Conservation (phyloP, 2,888 invertebrate genomes). For the Nemotelus nigrinus region DNA sequence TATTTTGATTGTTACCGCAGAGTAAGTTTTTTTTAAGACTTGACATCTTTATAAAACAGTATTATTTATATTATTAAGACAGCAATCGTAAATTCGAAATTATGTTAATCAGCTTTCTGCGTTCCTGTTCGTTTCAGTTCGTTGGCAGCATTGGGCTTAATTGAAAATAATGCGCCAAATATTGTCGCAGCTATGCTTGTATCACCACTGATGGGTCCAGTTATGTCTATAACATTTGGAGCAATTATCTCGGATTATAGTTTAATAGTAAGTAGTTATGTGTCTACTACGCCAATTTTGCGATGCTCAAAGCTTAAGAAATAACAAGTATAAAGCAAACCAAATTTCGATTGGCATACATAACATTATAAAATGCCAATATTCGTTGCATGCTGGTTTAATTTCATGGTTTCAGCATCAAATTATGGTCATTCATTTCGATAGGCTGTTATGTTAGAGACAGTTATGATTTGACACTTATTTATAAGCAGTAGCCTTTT, state of each 20-base stretch:
- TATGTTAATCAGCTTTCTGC: too few species aligned
- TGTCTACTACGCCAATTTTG: neutral
- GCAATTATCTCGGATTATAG: constrained; percentile 79
- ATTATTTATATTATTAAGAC: neutral
- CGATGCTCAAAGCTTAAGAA: too few species aligned
- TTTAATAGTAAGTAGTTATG: constrained; percentile 66
- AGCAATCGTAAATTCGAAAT: too few species aligned
- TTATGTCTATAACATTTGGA: constrained; percentile 88
- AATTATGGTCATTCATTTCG: too few species aligned
- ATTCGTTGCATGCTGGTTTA: too few species aligned
- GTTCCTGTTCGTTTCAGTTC: constrained; percentile 67
- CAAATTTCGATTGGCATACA: too few species aligned
- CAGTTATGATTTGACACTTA: too few species aligned
- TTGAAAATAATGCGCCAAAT: constrained; percentile 85
- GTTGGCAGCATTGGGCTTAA: constrained; percentile 82
- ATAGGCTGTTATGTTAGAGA: too few species aligned
- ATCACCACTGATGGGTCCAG: constrained; percentile 83
- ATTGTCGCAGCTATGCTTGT: constrained; percentile 82
- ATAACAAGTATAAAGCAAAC: too few species aligned
- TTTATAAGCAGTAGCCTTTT: too few species aligned
- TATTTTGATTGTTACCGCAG: constrained; percentile 80
- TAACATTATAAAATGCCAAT: too few species aligned
- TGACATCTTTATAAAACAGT: neutral
- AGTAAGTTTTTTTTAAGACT: constrained; percentile 69
- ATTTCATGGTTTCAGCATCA: too few species aligned